These are phyloP conservation scores for Glaucidium brasilianum DNA, from an alignment of 2,113 vertebrate genomes.

Conservation along the genomic window DNA sequence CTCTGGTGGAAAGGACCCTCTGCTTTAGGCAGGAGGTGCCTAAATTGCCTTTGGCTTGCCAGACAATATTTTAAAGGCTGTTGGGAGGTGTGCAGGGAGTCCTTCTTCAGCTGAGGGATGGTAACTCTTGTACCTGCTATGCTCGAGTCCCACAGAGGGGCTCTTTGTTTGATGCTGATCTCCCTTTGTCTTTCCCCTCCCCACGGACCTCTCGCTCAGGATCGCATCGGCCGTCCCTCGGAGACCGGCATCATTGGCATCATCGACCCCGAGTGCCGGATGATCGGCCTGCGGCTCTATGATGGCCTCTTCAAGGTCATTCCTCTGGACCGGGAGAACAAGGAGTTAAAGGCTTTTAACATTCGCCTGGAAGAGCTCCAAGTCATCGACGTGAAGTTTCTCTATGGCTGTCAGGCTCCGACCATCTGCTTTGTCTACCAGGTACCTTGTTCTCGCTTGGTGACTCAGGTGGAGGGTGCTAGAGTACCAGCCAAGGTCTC, in stretches of 20 bases:
- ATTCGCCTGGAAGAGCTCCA: conserved; percentile 96
- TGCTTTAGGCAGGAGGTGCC: background rate
- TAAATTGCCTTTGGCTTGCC: background rate
- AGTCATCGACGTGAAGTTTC: conserved; percentile 97
- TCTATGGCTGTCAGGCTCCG: conserved; percentile 94
- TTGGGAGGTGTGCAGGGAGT: background rate
- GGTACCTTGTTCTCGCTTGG: conserved; percentile 64
- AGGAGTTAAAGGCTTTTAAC: conserved; percentile 97
- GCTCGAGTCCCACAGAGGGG: fast-evolving
- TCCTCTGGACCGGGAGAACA: conserved; percentile 93
- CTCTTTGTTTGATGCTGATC: fast-evolving
- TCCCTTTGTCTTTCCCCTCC: background rate
- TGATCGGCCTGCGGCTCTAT: conserved; percentile 95
- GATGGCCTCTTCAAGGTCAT: conserved; percentile 98
- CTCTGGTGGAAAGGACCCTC: background rate
- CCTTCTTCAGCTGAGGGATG: background rate
- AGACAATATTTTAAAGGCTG: background rate
- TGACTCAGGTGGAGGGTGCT: background rate
- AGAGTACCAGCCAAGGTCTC: background rate
- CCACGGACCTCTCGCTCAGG: conserved; percentile 56
- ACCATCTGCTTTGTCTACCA: conserved; percentile 99
- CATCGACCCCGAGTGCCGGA: conserved; percentile 95
- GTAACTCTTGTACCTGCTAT: background rate
- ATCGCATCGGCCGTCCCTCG: conserved; percentile 95
- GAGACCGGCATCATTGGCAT: conserved; percentile 98